Base-by-base conservation (phyloP, 53 echinoderm and acorn worm genomes). In the Luidia sarsii region DNA sequence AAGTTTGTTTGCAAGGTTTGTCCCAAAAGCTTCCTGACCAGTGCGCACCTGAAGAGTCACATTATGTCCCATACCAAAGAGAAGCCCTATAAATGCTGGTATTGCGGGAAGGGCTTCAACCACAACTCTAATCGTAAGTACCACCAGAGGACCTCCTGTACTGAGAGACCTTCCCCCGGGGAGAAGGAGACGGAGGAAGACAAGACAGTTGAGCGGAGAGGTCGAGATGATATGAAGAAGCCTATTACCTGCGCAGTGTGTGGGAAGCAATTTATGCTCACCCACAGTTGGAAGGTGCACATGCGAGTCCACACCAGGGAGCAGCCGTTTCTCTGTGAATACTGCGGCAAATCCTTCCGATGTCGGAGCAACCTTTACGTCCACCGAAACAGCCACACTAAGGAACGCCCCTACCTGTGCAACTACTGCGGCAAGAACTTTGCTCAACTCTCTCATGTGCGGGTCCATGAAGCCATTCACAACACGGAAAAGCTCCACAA, bases 401-500 rank as follows among this genome's bases (percentile, higher is more conserved):
- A 72, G 39, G 72, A 72, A 56, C 56, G 72, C 3, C 72, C 72
- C 50, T 72, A 56, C 72, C 54, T 72, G 23, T 72, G 72, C 55
- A 72, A 72, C 72, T 57, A 57, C 56, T 72, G 72, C 2, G 72
- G 72, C 7, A 72, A 72, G 39, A 72, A 72, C 56, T 72, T 72
- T 56, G 72, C 72, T 5, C 72, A 72, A 56, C 39, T 72, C 24
- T 72, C 72, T 2, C 72, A 72, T 15, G 72, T 72, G 37, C 36
- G 37, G 5, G 72, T 72, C 57, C 72, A 72, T 29, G 72, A 72
- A 56, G 72, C 72, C 56, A 72, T 72, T 56, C 72, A 87, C 36
- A 81, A 82, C 37, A 87, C 56, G 24, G 87, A 87, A 39, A 81
- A 74, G 66, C 81, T 71, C 7, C 71, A 69, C 45, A 53, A 64